Percentiles rank a stretch among this genome's conserved stretches.
Conservation (phyloP, 2,113 vertebrate species). For the Ochotona princeps region DNA sequence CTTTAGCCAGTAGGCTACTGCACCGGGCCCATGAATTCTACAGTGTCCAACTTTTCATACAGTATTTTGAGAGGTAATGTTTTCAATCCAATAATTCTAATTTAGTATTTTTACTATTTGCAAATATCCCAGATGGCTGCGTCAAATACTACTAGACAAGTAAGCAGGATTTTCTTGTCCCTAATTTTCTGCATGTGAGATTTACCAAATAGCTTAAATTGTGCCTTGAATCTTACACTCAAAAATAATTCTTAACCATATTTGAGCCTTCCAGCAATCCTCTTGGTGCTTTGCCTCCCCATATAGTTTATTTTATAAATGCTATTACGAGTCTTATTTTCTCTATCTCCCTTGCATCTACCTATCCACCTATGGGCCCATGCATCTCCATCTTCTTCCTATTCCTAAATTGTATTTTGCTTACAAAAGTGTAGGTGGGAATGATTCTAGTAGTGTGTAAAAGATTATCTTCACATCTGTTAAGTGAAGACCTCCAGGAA, state of each 20-base stretch:
- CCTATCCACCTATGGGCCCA: too few relatives aligned
- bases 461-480: too few relatives aligned
- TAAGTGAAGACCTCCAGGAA: background rate
- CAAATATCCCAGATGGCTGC: background rate
- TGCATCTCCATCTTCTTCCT: background rate
- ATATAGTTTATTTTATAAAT: background rate
- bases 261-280: background rate
- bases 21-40: too few relatives aligned
- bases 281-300: background rate
- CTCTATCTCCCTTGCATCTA: too few relatives aligned
- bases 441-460: background rate
- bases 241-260: background rate
- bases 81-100: background rate
- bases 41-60: background rate
- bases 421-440: background rate
- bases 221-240: background rate
- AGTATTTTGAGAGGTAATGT: background rate
- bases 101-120: conserved; percentile 47
- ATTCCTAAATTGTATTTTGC: background rate
- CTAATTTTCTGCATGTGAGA: conserved; percentile 39
- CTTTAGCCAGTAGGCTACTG: too few relatives aligned
- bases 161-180: background rate
- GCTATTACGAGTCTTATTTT: too few relatives aligned
- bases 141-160: background rate
- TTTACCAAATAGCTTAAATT: background rate